Base-by-base conservation (phyloP, 2,888 invertebrate genomes). In the Liopterus haemorrhoidalis region DNA sequence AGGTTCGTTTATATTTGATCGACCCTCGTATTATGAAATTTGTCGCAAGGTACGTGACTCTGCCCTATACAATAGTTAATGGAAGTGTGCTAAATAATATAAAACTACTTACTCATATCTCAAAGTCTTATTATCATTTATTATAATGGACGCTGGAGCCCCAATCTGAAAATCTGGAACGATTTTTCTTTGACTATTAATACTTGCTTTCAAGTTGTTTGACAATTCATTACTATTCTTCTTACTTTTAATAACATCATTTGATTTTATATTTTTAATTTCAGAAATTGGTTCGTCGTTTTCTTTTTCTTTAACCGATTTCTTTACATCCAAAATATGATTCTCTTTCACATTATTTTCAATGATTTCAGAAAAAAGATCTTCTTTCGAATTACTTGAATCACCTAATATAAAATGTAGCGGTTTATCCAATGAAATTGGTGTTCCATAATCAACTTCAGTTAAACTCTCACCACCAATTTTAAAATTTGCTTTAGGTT, bases 321-420 rank as follows among this genome's bases (percentile, higher is more conserved):
- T n/a, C n/a, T n/a, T n/a, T n/a, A n/a, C n/a, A n/a, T n/a, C n/a
- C n/a, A n/a, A n/a, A n/a, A n/a, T n/a, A n/a, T n/a, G n/a, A n/a
- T n/a, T n/a, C n/a, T n/a, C n/a, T n/a, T n/a, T n/a, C n/a, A n/a
- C n/a, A n/a, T n/a, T n/a, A n/a, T n/a, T 25, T 25, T 12, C 4
- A 25, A n/a, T 25, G 25, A 25, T 11, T 25, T 25, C 25, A 11
- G 3, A 25, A n/a, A n/a, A n/a, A n/a, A n/a, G n/a, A n/a, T n/a
- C n/a, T n/a, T n/a, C n/a, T n/a, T n/a, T n/a, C n/a, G 39, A 33
- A 27, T 45, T 30, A 20, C 12, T 25, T 38, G 27, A 12, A 16
- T 49, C 46, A 2, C 50, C 50, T 5, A 45, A 19, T n/a, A 50
- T 50, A 41, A 50, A 50, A 31, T 48, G 32, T 4, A 50, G 22